Conservation (phyloP, 2,113 vertebrate species). For the Neopipo cinnamomea region DNA sequence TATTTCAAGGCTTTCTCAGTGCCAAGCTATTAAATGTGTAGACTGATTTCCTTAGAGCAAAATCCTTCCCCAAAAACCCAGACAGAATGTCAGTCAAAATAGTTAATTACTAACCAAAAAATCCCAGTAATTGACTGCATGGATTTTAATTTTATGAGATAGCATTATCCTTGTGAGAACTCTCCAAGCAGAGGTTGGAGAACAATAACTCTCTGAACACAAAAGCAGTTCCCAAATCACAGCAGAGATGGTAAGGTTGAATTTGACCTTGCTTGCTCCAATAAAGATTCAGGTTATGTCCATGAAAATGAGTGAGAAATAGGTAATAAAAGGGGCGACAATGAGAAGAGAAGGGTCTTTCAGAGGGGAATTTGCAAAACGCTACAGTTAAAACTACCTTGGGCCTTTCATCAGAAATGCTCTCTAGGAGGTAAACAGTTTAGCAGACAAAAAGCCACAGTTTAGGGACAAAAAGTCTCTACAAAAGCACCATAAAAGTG, state of each 20-base stretch:
- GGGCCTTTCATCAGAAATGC: not conserved
- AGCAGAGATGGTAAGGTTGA: not conserved
- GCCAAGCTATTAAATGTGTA: constrained; percentile 21
- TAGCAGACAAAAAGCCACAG: not conserved
- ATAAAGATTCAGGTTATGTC: not conserved
- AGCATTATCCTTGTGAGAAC: not conserved
- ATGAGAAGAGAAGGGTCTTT: not conserved
- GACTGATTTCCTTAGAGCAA: constrained; percentile 26
- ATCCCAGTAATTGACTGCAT: constrained; percentile 17
- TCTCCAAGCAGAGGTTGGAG: not conserved
- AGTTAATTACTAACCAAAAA: constrained; percentile 38
- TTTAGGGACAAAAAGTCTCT: not conserved
- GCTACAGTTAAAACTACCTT: not conserved
- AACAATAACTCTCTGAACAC: not conserved
- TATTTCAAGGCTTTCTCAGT: constrained; percentile 29
- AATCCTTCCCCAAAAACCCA: not conserved
- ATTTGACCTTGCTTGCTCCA: not conserved
- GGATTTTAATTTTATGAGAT: constrained; percentile 57
- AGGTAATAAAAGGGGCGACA: not conserved
- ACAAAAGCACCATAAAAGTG: not conserved
- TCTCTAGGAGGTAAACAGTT: not conserved
- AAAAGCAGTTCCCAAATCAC: constrained; percentile 12
- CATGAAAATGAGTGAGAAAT: not conserved
- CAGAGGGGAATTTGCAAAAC: not conserved
- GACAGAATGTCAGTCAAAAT: constrained; percentile 38